Base-by-base conservation (phyloP, 2,888 invertebrate species). In the Quadroppia sp. region DNA sequence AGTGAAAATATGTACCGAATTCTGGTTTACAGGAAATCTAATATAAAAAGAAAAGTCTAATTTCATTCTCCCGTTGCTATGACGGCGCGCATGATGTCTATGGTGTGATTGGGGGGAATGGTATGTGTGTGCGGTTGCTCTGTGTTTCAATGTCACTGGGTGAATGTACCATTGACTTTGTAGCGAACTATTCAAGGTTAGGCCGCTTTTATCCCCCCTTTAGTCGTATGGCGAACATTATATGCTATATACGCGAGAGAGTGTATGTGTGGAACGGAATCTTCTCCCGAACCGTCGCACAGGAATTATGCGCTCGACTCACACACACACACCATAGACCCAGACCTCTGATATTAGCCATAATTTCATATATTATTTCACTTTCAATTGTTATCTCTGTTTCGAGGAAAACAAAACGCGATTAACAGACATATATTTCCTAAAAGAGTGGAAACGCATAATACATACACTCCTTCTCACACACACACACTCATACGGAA, bases 121-220 rank as follows among this genome's bases (percentile, higher is more conserved):
- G n/a, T n/a, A 7, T 20, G 15, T 20, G 32, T 61, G 61, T 61
- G 61, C 61, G n/a, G 61, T 36, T 32, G 61, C 61, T 32, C 61
- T 61, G n/a, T n/a, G 61, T 73, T 73, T 73, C 73, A 73, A 73
- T 73, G 73, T 73, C 73, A 73, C 48, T 73, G 67, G 73, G 73
- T 73, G 73, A 73, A 73, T 73, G 67, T 67, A 73, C 73, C 73
- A 45, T 67, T 73, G 73, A 73, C 73, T 73, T 73, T 73, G 70
- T 70, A 70, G 28, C 67, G 50, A 30, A 32, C 53, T 69, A 4
- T 50, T 53, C 67, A 73, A 70, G 73, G 73, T 70, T 67, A 73
- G 25, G 20, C 32, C 48, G 20, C 23, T 23, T 53, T 53, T 53
- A 7, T 36, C 11, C 11, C 36, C 11, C 36, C 36, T 7, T 36